Conservation (phyloP, 2,797 vertebrate species). For the Carcharodon carcharias region DNA sequence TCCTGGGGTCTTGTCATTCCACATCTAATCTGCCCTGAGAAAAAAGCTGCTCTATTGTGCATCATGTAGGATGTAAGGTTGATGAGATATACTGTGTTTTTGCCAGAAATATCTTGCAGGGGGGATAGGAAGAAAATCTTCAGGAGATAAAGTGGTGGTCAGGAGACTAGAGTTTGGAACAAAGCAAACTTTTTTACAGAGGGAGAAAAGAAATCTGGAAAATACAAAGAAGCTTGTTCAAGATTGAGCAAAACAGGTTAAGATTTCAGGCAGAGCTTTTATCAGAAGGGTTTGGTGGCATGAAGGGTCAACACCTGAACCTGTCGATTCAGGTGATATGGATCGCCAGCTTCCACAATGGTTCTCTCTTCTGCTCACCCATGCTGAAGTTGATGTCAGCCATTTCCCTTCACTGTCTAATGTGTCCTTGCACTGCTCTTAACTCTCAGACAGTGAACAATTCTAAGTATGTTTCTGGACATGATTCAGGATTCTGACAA, state of each 20-base stretch:
- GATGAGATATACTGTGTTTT: not conserved
- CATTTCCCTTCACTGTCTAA: not conserved
- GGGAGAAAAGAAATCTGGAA: not conserved
- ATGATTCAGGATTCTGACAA: not conserved
- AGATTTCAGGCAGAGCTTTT: not conserved
- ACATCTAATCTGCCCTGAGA: not conserved
- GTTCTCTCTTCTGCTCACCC: not conserved
- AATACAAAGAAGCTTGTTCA: not conserved
- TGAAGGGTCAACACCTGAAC: not conserved
- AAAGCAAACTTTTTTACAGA: not conserved
- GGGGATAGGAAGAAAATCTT: not conserved
- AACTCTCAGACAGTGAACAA: not conserved
- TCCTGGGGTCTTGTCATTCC: not conserved
- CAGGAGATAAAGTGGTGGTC: not conserved
- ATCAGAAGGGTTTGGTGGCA: not conserved
- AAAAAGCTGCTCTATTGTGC: not conserved
- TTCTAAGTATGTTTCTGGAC: not conserved
- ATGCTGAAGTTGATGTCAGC: not conserved
- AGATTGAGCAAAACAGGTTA: no score
- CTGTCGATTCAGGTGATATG: not conserved
- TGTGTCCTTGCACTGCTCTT: not conserved
- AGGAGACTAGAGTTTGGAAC: not conserved
- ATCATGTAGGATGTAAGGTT: not conserved
- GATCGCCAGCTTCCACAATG: not conserved
- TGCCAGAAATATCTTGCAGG: not conserved